Evolutionary conservation across 1,140 invertebrate species (phyloP).

Genomic region (Drosophila equinoxialis): DNA sequence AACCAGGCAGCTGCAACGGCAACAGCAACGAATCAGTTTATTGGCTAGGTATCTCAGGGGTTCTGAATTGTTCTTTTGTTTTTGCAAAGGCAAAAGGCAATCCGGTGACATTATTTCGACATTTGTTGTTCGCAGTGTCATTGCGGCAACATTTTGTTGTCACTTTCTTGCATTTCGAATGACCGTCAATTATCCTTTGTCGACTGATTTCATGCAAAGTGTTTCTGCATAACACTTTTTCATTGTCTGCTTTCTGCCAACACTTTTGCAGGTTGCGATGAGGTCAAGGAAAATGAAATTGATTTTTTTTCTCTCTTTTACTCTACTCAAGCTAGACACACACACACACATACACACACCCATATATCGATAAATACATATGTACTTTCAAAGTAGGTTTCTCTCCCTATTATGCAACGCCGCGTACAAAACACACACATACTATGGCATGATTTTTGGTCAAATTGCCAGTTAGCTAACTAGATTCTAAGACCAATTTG

Average conservation of each 20-base stretch:
- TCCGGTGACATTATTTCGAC: constrained; percentile 76
- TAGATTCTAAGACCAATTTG: constrained; percentile 10
- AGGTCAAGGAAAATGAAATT: constrained; percentile 78
- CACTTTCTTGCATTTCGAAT: constrained; percentile 77
- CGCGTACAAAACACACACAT: neutral
- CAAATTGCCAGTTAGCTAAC: constrained; percentile 1
- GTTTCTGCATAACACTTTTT: neutral
- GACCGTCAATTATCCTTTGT: constrained; percentile 81
- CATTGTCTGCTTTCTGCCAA: constrained; percentile 23
- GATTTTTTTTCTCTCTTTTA: constrained; percentile 49
- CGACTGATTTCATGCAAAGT: constrained; percentile 43
- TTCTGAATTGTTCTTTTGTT: neutral
- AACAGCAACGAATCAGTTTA: constrained; percentile 3
- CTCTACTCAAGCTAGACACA: neutral
- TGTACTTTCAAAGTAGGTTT: constrained; percentile 37
- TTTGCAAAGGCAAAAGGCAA: constrained; percentile 39
- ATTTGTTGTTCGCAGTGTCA: constrained; percentile 49
- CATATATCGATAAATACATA: constrained; percentile 3
- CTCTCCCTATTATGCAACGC: constrained; percentile 35
- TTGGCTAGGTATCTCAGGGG: constrained; percentile 20
- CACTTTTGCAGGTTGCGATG: constrained; percentile 19
- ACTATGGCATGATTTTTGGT: neutral
- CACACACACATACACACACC: neutral
- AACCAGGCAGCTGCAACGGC: neutral
- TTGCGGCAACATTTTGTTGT: constrained; percentile 52